Base-by-base conservation (phyloP, 2,888 invertebrate species). In the Thelaira solivaga region DNA sequence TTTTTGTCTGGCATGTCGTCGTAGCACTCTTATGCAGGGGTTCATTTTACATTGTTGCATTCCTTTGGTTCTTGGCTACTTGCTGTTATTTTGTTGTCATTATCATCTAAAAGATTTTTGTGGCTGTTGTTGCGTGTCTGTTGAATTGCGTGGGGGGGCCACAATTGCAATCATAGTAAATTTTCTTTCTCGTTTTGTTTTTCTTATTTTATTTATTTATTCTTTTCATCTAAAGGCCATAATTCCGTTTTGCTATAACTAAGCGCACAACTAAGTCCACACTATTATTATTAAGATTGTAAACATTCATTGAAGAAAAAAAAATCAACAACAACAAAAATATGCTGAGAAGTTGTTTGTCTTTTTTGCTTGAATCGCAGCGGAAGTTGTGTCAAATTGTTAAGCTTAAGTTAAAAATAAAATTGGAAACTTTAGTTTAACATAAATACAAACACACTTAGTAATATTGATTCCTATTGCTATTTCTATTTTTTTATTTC, bases 61-160 rank as follows among this genome's bases (percentile, higher is more conserved):
- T 59, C 41, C 26, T 49, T 65, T 47, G 20, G 13, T 39, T 57
- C 36, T 51, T n/a, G n/a, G 65, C 41, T 59, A 39, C 41, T n/a
- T 36, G 39, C 16, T 39, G 20, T 20, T 47, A 8, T 67, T 39
- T 65, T 74, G 26, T 74, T 59, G 43, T 55, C 45, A 53, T 69
- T 69, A 59, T 72, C 76, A 57, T 49, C 51, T 2, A 47, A 65
- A 53, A 53, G 29, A 64, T 59, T 62, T 59, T 43, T 65, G 20
- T 41, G 16, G 49, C 41, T 64, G 41, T 24, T 64, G 49, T 59
- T 64, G 53, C 45, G 34, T 59, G 49, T 36, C 8, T 6, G 26
- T 41, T 41, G 13, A 47, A 41, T 51, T 78, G 78, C 69, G 61
- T 74, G 78, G 72, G 75, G 65, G 76, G 73, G 73, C 59, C 51